phyloP scores from a whole-genome alignment of 2,797 vertebrate species.

The Ispidina picta region DNA sequence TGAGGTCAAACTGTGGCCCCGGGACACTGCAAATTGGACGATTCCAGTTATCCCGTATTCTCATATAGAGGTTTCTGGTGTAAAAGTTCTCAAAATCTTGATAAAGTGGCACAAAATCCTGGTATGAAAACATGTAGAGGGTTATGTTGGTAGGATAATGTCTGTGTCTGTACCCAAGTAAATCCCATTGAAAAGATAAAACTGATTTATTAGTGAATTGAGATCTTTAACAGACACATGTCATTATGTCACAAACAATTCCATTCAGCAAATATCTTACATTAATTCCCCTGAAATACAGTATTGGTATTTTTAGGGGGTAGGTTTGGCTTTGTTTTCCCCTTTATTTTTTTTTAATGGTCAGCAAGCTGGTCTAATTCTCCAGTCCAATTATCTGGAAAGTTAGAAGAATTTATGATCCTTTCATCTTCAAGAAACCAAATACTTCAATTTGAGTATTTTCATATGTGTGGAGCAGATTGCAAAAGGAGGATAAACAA shows the following conservation, averaged over 20 bases:
- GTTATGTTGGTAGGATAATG: conserved; percentile 20
- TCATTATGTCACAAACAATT: neutral
- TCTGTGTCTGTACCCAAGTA: neutral
- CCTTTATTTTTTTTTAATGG: neutral
- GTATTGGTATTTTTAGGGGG: neutral
- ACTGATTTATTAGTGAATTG: neutral
- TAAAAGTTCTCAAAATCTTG: conserved; percentile 98
- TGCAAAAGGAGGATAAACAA: neutral
- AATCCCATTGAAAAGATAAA: neutral
- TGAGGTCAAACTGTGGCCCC: conserved; percentile 87
- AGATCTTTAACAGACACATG: neutral
- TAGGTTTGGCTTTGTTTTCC: too few relatives aligned
- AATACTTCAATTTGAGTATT: neutral
- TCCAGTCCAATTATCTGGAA: neutral
- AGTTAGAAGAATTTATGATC: neutral
- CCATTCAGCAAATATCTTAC: neutral
- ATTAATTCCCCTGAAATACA: neutral
- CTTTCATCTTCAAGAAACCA: neutral
- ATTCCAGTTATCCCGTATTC: conserved; percentile 95
- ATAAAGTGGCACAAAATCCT: conserved; percentile 95
- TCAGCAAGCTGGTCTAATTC: neutral
- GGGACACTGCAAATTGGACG: conserved; percentile 92
- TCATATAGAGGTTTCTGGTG: conserved; percentile 92
- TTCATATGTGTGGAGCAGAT: neutral
- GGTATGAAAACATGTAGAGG: conserved; percentile 56